These are phyloP conservation scores for Odontophorus gujanensis DNA, from an alignment of 2,113 vertebrate species.

Conservation along the genomic window DNA sequence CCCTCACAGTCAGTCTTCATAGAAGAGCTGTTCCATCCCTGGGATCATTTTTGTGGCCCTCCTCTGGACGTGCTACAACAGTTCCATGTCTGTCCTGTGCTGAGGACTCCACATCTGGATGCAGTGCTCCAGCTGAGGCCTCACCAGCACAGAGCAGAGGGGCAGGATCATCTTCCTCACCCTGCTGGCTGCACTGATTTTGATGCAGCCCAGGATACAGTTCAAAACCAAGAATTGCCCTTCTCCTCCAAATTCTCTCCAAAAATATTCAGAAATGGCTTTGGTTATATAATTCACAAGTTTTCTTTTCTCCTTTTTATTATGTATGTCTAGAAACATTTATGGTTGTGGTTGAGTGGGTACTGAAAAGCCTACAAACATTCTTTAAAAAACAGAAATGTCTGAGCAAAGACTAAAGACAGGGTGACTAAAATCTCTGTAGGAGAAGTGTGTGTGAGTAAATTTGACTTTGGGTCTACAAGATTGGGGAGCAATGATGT, in stretches of 20 bases:
- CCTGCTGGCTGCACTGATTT: too few relatives aligned
- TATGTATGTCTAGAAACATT: not conserved
- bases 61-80: too few relatives aligned
- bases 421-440: not conserved
- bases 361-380: not conserved
- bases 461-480: not conserved
- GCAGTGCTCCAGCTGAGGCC: too few relatives aligned
- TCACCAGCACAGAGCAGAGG: too few relatives aligned
- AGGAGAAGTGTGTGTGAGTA: not conserved
- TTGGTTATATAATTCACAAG: not conserved
- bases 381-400: not conserved
- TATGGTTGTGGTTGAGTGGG: not conserved
- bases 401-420: not conserved
- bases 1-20: too few relatives aligned
- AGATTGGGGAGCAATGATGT: not conserved
- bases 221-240: not conserved
- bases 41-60: too few relatives aligned
- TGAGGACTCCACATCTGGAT: too few relatives aligned
- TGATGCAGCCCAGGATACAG: too few relatives aligned
- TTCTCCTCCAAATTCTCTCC: not conserved
- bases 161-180: too few relatives aligned
- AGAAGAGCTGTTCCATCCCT: too few relatives aligned
- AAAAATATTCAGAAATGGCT: not conserved
- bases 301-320: not conserved
- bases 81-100: too few relatives aligned